Evolutionary conservation across 2,888 invertebrate species (phyloP).

Genomic region (Cremastobaeus sp.): DNA sequence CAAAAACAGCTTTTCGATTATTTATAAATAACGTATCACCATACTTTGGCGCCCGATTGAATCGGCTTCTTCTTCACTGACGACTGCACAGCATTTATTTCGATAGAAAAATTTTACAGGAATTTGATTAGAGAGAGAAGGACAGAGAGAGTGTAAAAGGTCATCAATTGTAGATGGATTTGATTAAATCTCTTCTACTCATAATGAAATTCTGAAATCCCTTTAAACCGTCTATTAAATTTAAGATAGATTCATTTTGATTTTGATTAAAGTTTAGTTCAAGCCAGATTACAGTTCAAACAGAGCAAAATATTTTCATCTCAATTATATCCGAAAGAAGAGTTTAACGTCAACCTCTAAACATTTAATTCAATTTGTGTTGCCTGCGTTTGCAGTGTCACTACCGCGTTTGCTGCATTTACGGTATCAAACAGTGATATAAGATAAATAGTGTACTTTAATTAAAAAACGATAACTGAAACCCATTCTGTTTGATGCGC

Average conservation of each 20-base stretch:
- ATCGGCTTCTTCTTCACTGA: too few species aligned
- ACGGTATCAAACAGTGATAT: too few species aligned
- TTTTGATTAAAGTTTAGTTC: conserved; percentile 2
- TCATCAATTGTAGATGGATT: conserved; percentile 39
- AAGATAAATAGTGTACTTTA: too few species aligned
- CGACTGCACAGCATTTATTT: neutral
- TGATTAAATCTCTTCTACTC: conserved; percentile 27
- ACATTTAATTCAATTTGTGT: too few species aligned
- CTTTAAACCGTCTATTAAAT: conserved; percentile 20
- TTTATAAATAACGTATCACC: too few species aligned
- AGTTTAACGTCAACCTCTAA: neutral
- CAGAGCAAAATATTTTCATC: neutral
- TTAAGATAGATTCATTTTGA: conserved; percentile 15
- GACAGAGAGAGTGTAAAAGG: too few species aligned
- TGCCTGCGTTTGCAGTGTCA: too few species aligned
- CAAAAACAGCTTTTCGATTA: too few species aligned
- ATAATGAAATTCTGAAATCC: conserved; percentile 45
- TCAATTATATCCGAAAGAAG: neutral
- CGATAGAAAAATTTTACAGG: conserved; percentile 5
- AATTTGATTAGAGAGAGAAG: conserved; percentile 33
- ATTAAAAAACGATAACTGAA: too few species aligned
- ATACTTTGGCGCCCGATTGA: too few species aligned
- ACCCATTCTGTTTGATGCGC: too few species aligned
- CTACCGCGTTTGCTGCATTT: too few species aligned
- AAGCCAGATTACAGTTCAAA: neutral